Conservation (phyloP, 2,888 invertebrate genomes). For the Ctena decussata region DNA sequence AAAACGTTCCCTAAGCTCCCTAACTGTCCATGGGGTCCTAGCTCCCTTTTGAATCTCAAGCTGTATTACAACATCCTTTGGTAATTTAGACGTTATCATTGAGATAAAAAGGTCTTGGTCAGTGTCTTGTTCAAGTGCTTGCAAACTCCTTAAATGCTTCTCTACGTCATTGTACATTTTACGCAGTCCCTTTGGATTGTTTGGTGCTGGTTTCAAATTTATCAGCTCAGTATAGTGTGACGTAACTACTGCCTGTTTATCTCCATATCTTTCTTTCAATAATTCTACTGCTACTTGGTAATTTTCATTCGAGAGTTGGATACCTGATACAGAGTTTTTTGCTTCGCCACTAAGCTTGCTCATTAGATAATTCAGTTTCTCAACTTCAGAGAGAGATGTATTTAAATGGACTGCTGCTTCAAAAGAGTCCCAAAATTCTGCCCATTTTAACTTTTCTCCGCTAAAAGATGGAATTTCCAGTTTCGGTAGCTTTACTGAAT, state of each 20-base stretch:
- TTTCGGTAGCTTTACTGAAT: too few relatives aligned
- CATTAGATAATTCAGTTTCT: too few relatives aligned
- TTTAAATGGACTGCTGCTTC: too few relatives aligned
- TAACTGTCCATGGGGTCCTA: neutral
- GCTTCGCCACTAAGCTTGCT: too few relatives aligned
- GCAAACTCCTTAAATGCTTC: constrained; percentile 25
- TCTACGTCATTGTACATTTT: constrained; percentile 2
- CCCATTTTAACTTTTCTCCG: too few relatives aligned
- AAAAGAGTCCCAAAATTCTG: too few relatives aligned
- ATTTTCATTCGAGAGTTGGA: too few relatives aligned
- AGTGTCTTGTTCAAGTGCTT: constrained; percentile 1
- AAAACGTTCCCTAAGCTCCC: neutral
- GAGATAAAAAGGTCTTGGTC: constrained; percentile 18
- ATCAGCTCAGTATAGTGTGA: constrained; percentile 31
- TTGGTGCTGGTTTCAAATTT: constrained; percentile 19
- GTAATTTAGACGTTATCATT: neutral
- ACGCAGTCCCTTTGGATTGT: constrained; percentile 13
- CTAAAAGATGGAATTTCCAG: too few relatives aligned
- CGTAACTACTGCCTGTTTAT: constrained; percentile 21
- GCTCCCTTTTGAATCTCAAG: constrained; percentile 15
- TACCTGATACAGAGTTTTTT: too few relatives aligned
- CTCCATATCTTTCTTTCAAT: too few relatives aligned
- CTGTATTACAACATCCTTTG: neutral
- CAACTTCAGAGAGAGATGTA: too few relatives aligned
- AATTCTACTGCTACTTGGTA: too few relatives aligned